Conservation (phyloP, 2,113 vertebrate species). For the Cyphomyrus plagiostoma region DNA sequence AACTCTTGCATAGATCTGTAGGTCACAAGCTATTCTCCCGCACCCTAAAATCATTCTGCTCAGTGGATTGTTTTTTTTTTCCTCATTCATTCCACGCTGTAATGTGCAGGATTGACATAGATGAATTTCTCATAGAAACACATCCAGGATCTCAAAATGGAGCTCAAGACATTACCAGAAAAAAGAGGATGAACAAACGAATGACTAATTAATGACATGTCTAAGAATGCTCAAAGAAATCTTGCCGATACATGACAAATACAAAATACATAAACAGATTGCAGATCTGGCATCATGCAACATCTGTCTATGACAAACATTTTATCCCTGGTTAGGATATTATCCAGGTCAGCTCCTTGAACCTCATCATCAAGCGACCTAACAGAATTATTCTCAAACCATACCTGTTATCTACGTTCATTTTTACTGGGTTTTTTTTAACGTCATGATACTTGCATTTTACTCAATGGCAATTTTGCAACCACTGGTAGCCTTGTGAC, state of each 20-base stretch:
- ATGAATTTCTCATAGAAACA: neutral
- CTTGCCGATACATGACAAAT: neutral
- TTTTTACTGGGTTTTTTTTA: neutral
- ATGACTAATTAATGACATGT: neutral
- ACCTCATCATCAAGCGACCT: neutral
- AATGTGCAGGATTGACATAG: neutral
- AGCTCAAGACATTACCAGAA: neutral
- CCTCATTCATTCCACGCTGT: slow-evolving; percentile 28
- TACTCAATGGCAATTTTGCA: neutral
- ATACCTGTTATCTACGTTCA: neutral
- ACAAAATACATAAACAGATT: neutral
- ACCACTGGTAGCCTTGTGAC: neutral
- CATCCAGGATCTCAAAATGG: neutral
- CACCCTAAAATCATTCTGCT: slow-evolving; percentile 12
- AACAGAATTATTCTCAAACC: neutral
- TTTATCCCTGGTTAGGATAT: neutral
- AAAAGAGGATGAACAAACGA: neutral
- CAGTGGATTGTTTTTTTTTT: slow-evolving; percentile 4
- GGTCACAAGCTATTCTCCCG: slow-evolving; percentile 39
- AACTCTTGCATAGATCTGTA: slow-evolving; percentile 47
- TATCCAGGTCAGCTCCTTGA: neutral
- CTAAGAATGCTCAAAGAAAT: neutral
- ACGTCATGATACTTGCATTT: neutral
- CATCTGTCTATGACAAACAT: neutral
- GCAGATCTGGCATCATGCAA: neutral